These are phyloP conservation scores for Nematostella vectensis DNA, from an alignment of 92 coral and sea anemone genomes.

Conservation along the genomic window DNA sequence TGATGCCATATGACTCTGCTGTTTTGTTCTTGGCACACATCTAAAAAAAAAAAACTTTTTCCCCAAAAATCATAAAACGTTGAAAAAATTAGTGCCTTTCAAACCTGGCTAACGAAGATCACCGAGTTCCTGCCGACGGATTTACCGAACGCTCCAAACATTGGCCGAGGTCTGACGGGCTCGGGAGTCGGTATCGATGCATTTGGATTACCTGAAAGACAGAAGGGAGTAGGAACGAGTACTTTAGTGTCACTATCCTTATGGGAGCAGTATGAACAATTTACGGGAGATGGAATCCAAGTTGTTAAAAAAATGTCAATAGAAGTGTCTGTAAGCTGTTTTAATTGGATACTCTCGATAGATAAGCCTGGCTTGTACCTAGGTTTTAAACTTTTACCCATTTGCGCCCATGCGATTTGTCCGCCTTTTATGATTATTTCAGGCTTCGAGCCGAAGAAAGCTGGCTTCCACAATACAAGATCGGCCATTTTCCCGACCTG, in stretches of 20 bases:
- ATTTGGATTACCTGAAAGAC: conserved; percentile 44
- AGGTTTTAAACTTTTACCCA: conserved; percentile 45
- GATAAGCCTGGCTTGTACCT: neutral
- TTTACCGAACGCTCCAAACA: conserved; percentile 67
- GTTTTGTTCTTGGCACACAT: conserved; percentile 31
- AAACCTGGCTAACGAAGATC: conserved; percentile 54
- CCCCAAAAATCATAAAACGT: no score
- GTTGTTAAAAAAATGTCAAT: no score
- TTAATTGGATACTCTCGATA: neutral
- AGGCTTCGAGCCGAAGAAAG: conserved; percentile 57
- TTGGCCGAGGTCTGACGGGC: conserved; percentile 57
- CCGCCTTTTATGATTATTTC: conserved; percentile 55
- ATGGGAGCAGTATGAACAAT: no score
- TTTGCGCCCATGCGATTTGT: conserved; percentile 62
- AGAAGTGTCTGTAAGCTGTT: no score
- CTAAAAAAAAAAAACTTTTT: conserved; percentile 21
- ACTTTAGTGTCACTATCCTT: no score
- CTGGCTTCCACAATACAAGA: conserved; percentile 63
- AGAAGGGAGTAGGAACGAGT: no score
- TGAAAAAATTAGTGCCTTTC: neutral
- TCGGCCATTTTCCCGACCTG: conserved; percentile 59
- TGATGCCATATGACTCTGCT: conserved; percentile 44
- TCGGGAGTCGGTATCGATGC: conserved; percentile 68
- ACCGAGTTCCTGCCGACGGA: conserved; percentile 53
- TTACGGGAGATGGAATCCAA: no score